A percentile compares a stretch with the other conserved stretches of the same genome.
phyloP scores from a whole-genome alignment of 2,113 vertebrate species.

The Baryphthengus martii region DNA sequence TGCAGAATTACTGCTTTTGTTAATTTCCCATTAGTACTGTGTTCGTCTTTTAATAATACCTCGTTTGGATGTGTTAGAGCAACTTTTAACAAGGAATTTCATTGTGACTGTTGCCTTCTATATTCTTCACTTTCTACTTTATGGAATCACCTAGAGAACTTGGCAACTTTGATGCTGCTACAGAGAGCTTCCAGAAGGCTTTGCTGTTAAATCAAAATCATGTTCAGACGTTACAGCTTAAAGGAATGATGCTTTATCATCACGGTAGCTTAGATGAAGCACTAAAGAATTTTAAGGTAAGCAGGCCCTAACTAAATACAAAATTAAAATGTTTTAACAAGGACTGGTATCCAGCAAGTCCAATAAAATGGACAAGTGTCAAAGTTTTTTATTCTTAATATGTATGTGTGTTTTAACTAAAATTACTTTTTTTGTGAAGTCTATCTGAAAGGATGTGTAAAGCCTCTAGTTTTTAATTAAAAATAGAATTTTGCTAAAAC shows the following conservation, averaged over 20 bases:
- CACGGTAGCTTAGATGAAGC: slow-evolving; percentile 93
- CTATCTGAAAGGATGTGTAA: not conserved
- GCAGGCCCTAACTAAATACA: not conserved
- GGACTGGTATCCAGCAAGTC: not conserved
- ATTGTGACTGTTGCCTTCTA: not conserved
- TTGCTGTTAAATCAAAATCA: slow-evolving; percentile 96
- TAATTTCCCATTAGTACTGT: not conserved
- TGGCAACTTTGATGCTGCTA: slow-evolving; percentile 94
- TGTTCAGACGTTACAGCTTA: slow-evolving; percentile 93
- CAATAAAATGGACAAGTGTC: not conserved
- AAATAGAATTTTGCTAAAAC: not conserved
- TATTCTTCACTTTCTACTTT: not conserved
- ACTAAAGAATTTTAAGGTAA: slow-evolving; percentile 94
- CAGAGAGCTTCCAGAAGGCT: slow-evolving; percentile 96
- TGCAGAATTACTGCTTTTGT: not conserved
- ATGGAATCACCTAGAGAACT: slow-evolving; percentile 80
- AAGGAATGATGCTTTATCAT: slow-evolving; percentile 97
- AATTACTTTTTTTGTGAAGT: not conserved
- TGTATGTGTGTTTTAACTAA: not conserved
- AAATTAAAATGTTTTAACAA: not conserved
- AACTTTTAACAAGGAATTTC: not conserved
- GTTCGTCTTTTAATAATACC: not conserved
- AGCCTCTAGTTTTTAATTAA: not conserved
- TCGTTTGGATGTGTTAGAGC: not conserved
- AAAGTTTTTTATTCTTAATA: not conserved